Conservation (phyloP, 2,888 invertebrate genomes). For the Caenorhabditis wallacei region DNA sequence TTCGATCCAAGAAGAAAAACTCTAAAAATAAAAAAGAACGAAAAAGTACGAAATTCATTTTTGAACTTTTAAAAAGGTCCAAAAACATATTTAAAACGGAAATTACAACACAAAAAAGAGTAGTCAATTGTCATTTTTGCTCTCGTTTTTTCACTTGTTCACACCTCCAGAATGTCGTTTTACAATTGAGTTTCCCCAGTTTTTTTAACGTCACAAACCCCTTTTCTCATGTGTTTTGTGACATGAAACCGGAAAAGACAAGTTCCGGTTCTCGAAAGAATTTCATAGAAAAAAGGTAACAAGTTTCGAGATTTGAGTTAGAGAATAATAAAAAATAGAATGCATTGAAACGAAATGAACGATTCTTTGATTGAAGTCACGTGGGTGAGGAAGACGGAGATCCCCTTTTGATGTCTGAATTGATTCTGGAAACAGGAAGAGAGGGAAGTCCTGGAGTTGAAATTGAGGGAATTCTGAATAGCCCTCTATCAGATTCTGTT, state of each 20-base stretch:
- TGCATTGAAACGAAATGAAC: background rate
- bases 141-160: slow-evolving; percentile 20
- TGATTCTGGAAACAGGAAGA: no score
- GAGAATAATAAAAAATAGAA: background rate
- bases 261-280: slow-evolving; percentile 9
- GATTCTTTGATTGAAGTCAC: background rate
- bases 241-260: slow-evolving; percentile 39
- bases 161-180: slow-evolving; percentile 18
- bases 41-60: slow-evolving; percentile 22
- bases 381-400: background rate
- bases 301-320: slow-evolving; percentile 2
- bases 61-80: slow-evolving; percentile 29
- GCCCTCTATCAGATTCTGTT: no score
- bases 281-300: background rate
- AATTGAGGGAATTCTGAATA: no score
- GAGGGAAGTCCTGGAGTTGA: no score
- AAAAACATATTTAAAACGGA: slow-evolving; percentile 18
- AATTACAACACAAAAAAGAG: slow-evolving; percentile 3
- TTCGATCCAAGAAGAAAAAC: background rate
- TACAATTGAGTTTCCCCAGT: slow-evolving; percentile 6
- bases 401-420: background rate
- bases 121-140: background rate
- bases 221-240: slow-evolving; percentile 27
- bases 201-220: slow-evolving; percentile 15
- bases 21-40: background rate